These are phyloP conservation scores for Zaprionus vittiger DNA, from an alignment of 1,140 invertebrate genomes.

Conservation along the genomic window DNA sequence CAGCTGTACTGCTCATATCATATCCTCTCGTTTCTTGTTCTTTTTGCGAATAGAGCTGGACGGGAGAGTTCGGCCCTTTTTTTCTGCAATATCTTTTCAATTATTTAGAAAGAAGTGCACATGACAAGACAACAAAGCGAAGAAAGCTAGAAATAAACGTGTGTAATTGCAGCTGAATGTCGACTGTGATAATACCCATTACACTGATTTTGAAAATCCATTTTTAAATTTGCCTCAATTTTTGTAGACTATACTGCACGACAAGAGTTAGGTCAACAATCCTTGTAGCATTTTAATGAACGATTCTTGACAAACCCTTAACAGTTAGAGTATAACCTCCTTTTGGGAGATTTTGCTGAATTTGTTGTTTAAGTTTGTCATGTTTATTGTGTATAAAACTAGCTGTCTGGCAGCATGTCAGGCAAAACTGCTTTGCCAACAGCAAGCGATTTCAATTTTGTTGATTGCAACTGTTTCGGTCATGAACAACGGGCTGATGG, in stretches of 20 bases:
- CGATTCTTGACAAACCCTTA: not conserved
- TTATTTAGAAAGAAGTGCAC: slow-evolving; percentile 77
- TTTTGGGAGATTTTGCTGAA: not conserved
- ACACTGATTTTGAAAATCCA: slow-evolving; percentile 1
- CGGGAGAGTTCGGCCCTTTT: slow-evolving; percentile 27
- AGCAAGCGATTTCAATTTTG: slow-evolving; percentile 75
- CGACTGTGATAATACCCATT: slow-evolving; percentile 31
- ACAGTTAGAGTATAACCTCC: not conserved
- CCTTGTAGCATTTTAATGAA: not conserved
- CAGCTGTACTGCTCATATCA: not conserved
- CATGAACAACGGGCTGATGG: slow-evolving; percentile 15
- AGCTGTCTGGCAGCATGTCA: slow-evolving; percentile 54
- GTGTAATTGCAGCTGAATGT: not conserved
- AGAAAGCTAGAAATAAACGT: slow-evolving; percentile 36
- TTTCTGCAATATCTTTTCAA: slow-evolving; percentile 70
- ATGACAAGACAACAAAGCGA: slow-evolving; percentile 53
- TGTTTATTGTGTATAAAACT: not conserved
- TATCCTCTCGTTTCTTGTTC: slow-evolving; percentile 28
- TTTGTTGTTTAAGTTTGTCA: slow-evolving; percentile 11
- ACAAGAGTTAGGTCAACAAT: not conserved
- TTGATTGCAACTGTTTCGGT: slow-evolving; percentile 58
- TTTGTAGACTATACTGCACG: not conserved
- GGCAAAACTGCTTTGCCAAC: slow-evolving; percentile 43
- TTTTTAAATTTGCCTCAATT: not conserved
- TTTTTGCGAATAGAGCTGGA: slow-evolving; percentile 18